A percentile compares a stretch with the other conserved stretches of the same genome.
These are phyloP conservation scores for Clytia hemisphaerica DNA, from an alignment of 30 jellyfish, hydroid and myxozoan genomes.

Conservation along the genomic window DNA sequence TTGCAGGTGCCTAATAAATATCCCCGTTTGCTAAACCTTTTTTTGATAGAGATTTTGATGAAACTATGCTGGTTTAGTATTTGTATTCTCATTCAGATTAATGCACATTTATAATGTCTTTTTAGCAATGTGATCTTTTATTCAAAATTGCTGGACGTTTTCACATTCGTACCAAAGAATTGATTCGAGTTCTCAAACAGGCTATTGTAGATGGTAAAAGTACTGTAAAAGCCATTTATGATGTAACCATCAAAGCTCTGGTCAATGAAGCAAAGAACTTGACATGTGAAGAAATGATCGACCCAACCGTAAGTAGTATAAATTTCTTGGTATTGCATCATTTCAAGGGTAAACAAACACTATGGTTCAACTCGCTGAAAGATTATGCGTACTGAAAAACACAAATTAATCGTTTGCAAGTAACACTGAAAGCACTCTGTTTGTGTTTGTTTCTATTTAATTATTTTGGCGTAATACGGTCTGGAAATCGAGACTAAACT, in stretches of 20 bases:
- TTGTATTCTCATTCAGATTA: neutral
- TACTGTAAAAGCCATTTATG: slow-evolving; percentile 5
- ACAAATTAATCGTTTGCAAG: neutral
- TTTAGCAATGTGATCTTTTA: slow-evolving; percentile 21
- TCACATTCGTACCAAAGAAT: neutral
- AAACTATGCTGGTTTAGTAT: no score
- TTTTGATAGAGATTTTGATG: no score
- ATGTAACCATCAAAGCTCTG: slow-evolving; percentile 8
- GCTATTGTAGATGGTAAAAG: slow-evolving; percentile 26
- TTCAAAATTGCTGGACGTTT: neutral
- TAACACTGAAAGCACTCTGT: no score
- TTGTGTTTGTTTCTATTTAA: no score
- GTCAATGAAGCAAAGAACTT: slow-evolving; percentile 11
- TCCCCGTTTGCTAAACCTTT: no score
- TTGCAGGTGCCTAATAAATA: no score
- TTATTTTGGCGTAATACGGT: no score
- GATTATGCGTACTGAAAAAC: no score
- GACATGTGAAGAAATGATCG: slow-evolving; percentile 29
- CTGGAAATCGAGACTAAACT: no score
- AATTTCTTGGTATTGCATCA: neutral
- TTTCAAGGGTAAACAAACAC: no score
- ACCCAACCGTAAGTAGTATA: neutral
- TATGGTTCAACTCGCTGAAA: no score
- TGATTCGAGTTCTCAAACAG: neutral
- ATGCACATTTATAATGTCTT: neutral